Percentiles rank a stretch among this genome's conserved stretches.
phyloP scores from a whole-genome alignment of 64 coral and sea anemone genomes.

The Hydrozoanthus tunicans region DNA sequence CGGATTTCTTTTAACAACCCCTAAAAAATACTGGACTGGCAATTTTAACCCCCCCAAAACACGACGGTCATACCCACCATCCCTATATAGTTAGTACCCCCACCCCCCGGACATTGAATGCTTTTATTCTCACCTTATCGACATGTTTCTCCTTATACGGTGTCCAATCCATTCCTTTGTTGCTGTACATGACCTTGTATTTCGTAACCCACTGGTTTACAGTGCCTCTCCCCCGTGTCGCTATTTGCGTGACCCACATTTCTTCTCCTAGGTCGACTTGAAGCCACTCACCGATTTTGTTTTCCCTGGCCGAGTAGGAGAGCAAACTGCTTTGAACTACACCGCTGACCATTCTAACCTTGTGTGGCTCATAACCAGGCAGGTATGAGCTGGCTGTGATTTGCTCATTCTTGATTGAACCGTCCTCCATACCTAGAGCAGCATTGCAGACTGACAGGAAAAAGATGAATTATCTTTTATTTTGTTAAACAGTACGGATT shows the following conservation, averaged over 20 bases:
- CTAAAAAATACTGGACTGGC: too few relatives aligned
- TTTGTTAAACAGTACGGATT: too few relatives aligned
- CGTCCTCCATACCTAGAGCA: background rate
- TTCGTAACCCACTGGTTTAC: background rate
- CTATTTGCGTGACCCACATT: background rate
- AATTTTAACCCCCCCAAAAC: too few relatives aligned
- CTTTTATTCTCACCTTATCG: background rate
- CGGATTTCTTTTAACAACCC: too few relatives aligned
- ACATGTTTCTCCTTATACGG: background rate
- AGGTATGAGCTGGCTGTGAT: background rate
- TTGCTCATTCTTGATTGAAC: background rate
- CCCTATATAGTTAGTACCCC: too few relatives aligned
- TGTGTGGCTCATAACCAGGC: background rate
- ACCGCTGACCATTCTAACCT: background rate
- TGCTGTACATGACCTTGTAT: conserved; percentile 1
- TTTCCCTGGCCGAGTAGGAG: background rate
- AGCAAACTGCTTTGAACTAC: background rate
- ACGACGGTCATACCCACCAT: too few relatives aligned
- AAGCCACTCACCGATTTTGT: background rate
- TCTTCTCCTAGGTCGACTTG: background rate
- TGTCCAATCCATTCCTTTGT: background rate
- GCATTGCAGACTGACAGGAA: background rate
- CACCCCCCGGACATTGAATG: too few relatives aligned
- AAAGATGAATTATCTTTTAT: too few relatives aligned
- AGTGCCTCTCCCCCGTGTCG: background rate